Percentiles rank a stretch among this genome's conserved stretches.
Evolutionary conservation across 2,797 vertebrate species (phyloP).

Genomic region (Epinephelus malabaricus): DNA sequence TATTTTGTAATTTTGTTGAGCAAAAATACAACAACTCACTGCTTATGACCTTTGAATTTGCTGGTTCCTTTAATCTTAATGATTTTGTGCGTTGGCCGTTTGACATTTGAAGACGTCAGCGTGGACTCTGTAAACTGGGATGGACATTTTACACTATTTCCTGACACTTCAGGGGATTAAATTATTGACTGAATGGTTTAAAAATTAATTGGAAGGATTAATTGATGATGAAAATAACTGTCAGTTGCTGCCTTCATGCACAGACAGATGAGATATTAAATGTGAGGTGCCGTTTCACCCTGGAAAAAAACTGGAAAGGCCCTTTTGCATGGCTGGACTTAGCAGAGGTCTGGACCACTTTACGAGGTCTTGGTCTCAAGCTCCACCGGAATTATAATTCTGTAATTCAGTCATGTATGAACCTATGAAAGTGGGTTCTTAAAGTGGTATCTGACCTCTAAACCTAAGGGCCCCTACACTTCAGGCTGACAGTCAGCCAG

Average conservation of each 20-base stretch:
- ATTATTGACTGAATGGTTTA: background rate
- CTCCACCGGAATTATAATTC: too few species aligned
- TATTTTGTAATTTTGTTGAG: background rate
- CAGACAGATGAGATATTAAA: background rate
- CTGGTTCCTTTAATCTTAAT: background rate
- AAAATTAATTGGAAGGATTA: background rate
- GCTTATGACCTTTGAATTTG: background rate
- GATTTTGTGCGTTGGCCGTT: too few species aligned
- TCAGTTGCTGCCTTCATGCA: too few species aligned
- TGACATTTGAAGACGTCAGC: background rate
- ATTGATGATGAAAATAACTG: background rate
- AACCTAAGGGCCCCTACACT: background rate
- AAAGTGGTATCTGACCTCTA: constrained; percentile 48
- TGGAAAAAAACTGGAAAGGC: background rate
- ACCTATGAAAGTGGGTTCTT: background rate
- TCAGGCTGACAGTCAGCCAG: too few species aligned
- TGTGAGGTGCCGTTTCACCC: too few species aligned
- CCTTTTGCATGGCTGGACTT: background rate
- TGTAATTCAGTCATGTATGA: too few species aligned
- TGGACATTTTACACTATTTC: background rate
- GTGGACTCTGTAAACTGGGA: background rate
- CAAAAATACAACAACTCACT: background rate
- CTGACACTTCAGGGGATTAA: background rate
- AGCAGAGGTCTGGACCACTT: too few species aligned
- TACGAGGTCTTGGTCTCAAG: too few species aligned